Base-by-base conservation (phyloP, 2,888 invertebrate species). In the Acrobasis repandana region DNA sequence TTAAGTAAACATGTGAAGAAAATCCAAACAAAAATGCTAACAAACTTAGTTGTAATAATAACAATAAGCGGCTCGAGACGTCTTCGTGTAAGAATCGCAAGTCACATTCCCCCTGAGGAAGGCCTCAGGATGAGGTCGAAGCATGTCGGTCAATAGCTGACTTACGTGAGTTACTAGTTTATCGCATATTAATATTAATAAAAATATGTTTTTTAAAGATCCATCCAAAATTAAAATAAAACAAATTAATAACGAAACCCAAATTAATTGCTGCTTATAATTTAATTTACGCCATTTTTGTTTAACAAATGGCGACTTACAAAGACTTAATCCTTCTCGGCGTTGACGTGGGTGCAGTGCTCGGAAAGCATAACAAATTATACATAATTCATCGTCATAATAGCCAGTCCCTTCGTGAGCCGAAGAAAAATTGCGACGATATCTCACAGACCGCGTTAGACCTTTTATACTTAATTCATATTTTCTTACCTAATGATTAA, bases 351-450 rank as follows among this genome's bases (percentile, higher is more conserved):
- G 52, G 60, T 52, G 60, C 60, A 60, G 52, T 51, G 16, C 15
- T 65, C 71, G 77, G 74, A 81, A 81, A 82, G 76, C 75, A 74
- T 79, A 79, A 81, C 76, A 80, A 81, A 81, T 83, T 78, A n/a
- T n/a, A 69, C 75, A 79, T 76, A 79, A 82, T 79, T 79, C 76
- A 78, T 80, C 73, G 69, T 70, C 66, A 71, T 73, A 76, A 76
- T 73, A 70, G 66, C 67, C 60, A 66, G 74, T 75, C 76, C 77
- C 75, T 77, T 77, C 71, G 58, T 14, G 38, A 54, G 66, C 66
- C 61, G 52, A 67, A 74, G 79, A 82, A 79, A 80, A 77, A 82
- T 82, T 70, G 70, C 72, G 68, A 72, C 68, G 68, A 82, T 83
- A 72, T 71, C 73, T 82, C 80, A 77, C 70, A 64, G 69, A 65